Percentiles rank a stretch among this genome's conserved stretches.
phyloP scores from a whole-genome alignment of 2,888 invertebrate genomes.

The Drosophila tanythrix region DNA sequence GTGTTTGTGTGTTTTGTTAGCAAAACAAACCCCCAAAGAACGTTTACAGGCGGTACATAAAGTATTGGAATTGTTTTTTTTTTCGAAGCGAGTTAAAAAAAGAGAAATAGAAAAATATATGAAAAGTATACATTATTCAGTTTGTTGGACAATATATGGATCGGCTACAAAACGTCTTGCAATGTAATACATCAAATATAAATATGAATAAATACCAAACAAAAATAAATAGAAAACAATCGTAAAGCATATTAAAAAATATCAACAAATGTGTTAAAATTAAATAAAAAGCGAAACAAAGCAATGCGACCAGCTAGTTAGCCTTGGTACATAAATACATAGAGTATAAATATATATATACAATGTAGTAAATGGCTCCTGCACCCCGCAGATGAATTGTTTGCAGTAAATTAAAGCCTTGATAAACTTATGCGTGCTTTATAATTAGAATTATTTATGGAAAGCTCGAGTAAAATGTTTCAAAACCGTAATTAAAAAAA shows the following conservation, averaged over 20 bases:
- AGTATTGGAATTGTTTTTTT: conserved; percentile 51
- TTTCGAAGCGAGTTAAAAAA: conserved; percentile 84
- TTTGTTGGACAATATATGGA: conserved; percentile 72
- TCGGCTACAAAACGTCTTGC: conserved; percentile 56
- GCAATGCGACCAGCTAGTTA: conserved; percentile 40
- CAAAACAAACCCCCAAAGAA: conserved; percentile 82
- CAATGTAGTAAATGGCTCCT: conserved; percentile 28
- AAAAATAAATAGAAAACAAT: conserved; percentile 31
- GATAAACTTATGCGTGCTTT: conserved; percentile 39
- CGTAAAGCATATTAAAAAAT: conserved; percentile 27
- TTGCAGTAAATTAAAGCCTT: conserved; percentile 27
- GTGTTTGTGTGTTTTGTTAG: conserved; percentile 70
- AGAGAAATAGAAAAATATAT: conserved; percentile 85
- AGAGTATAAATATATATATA: conserved; percentile 13
- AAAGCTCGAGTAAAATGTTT: conserved; percentile 9
- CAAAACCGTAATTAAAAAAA: conserved; percentile 50
- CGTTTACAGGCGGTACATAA: conserved; percentile 82
- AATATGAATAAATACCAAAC: conserved; percentile 56
- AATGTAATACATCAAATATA: conserved; percentile 52
- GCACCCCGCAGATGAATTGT: conserved; percentile 32
- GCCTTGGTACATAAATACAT: conserved; percentile 23
- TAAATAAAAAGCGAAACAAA: conserved; percentile 29
- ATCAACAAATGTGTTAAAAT: conserved; percentile 39
- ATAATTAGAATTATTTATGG: conserved; percentile 21
- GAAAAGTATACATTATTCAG: conserved; percentile 83